A percentile compares a stretch with the other conserved stretches of the same genome.
These are phyloP conservation scores for Rhagologus leucostigma DNA, from an alignment of 2,113 vertebrate species.

Conservation along the genomic window DNA sequence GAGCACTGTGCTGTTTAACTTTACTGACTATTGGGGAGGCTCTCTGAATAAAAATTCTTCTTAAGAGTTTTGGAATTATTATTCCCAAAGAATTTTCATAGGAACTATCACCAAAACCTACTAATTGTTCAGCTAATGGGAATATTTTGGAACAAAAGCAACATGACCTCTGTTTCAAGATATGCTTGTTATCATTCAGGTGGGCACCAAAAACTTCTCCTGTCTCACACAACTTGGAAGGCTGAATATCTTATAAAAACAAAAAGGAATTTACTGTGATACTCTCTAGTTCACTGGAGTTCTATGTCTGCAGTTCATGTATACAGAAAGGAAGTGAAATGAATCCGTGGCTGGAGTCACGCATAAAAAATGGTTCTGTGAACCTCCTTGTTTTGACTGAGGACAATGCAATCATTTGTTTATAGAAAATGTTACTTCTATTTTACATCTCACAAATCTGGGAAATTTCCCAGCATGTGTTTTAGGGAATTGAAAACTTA, in stretches of 20 bases:
- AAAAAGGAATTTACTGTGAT: not conserved
- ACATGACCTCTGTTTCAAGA: not conserved
- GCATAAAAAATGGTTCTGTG: not conserved
- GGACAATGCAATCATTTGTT: not conserved
- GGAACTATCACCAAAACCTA: not conserved
- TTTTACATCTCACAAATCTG: not conserved
- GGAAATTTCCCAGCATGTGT: not conserved
- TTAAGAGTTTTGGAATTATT: not conserved
- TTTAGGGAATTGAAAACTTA: not conserved
- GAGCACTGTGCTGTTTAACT: not conserved
- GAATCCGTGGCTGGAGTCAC: not conserved
- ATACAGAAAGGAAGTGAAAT: not conserved
- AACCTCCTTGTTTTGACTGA: not conserved
- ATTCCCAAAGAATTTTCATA: not conserved
- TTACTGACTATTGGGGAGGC: not conserved
- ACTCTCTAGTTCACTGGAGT: not conserved
- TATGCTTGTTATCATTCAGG: not conserved
- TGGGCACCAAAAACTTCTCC: not conserved
- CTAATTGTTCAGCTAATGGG: not conserved
- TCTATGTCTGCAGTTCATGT: not conserved
- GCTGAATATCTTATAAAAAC: not conserved
- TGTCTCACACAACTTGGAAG: not conserved
- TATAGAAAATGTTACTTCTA: not conserved
- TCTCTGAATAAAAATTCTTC: not conserved
- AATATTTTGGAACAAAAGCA: not conserved